These are phyloP conservation scores for Sycophila sp. DNA, from an alignment of 1,140 invertebrate species.

Conservation along the genomic window DNA sequence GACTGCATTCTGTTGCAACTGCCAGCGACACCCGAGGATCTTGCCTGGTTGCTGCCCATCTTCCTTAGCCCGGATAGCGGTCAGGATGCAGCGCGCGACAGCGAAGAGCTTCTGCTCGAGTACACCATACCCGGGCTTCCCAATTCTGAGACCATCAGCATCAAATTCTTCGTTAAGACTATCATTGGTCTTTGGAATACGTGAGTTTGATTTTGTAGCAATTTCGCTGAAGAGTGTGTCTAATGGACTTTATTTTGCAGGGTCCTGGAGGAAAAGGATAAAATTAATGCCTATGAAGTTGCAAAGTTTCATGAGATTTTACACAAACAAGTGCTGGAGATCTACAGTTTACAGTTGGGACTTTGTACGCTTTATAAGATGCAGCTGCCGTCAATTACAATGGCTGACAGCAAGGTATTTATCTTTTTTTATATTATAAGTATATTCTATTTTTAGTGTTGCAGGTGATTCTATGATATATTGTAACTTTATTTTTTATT, in stretches of 20 bases:
- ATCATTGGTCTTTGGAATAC: conserved; percentile 47
- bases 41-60: conserved; percentile 54
- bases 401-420: conserved; percentile 51
- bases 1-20: conserved; percentile 52
- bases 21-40: conserved; percentile 47
- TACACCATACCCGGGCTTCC: conserved; percentile 50
- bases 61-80: conserved; percentile 40
- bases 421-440: conserved; percentile 16
- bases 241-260: conserved; percentile 38
- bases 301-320: conserved; percentile 50
- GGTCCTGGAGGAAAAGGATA: conserved; percentile 32
- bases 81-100: conserved; percentile 28
- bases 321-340: conserved; percentile 44
- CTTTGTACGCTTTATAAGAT: conserved; percentile 50
- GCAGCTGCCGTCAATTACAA: conserved; percentile 46
- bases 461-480: too few species aligned
- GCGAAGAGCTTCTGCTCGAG: conserved; percentile 44
- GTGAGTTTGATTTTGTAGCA: conserved; percentile 30
- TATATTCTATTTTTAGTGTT: too few species aligned
- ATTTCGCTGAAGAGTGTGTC: not conserved
- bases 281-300: conserved; percentile 41
- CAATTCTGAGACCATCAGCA: conserved; percentile 44
- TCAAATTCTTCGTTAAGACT: conserved; percentile 43
- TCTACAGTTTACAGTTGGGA: conserved; percentile 47
- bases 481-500: too few species aligned